phyloP scores from a whole-genome alignment of 2,888 invertebrate species.

The Parascotia fuliginaria region DNA sequence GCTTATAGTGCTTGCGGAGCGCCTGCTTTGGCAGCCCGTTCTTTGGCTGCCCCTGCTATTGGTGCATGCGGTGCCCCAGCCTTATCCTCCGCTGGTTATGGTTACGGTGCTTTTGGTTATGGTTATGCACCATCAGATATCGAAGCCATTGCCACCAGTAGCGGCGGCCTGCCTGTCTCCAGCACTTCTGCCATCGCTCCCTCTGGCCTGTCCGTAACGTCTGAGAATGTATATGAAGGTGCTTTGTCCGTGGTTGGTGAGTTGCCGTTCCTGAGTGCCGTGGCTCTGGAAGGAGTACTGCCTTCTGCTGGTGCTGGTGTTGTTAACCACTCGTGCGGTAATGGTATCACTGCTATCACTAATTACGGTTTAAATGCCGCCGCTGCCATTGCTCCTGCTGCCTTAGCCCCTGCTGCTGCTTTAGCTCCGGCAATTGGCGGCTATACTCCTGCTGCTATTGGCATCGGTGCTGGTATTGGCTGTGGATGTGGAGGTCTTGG shows the following conservation, averaged over 20 bases:
- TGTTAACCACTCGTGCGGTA: conserved; percentile 44
- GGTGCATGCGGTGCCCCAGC: background rate
- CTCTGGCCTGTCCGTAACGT: conserved; percentile 8
- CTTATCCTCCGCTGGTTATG: no score
- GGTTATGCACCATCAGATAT: background rate
- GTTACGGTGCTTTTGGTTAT: background rate
- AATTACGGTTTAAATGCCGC: background rate
- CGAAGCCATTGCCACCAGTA: conserved; percentile 20
- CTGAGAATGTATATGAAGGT: conserved; percentile 30
- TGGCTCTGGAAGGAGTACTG: conserved; percentile 45
- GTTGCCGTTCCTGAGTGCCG: conserved; percentile 44
- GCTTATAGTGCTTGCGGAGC: background rate
- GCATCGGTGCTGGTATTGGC: conserved; percentile 44
- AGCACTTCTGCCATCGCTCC: conserved; percentile 15
- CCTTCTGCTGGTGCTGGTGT: conserved; percentile 45
- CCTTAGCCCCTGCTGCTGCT: background rate
- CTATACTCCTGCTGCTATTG: conserved; percentile 38
- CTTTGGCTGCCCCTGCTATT: background rate
- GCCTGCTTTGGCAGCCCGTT: background rate
- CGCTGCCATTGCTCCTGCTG: background rate
- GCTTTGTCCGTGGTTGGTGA: conserved; percentile 33
- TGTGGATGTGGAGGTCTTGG: conserved; percentile 25
- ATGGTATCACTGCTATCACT: conserved; percentile 36
- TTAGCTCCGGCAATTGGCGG: background rate
- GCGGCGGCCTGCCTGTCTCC: conserved; percentile 14